Evolutionary conservation across 64 coral and sea anemone genomes (phyloP), one percentile per base, ranked within the genome.

Genomic region (Actinia equina): DNA sequence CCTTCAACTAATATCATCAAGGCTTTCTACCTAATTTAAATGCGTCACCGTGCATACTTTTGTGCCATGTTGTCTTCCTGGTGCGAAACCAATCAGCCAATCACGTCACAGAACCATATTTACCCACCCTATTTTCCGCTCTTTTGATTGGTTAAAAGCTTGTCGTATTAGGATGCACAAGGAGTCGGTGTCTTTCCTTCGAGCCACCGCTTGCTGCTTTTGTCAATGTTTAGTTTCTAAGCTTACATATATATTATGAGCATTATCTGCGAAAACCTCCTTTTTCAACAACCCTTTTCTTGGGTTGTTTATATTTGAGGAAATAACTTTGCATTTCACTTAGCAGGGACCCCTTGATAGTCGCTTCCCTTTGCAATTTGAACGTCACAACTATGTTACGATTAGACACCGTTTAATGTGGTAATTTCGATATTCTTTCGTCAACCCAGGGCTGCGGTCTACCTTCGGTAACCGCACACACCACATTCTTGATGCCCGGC

Each of bases 141-240:
- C 5, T 13, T 85, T 58, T 85, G 83, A 85, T 85, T 85, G 83
- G 83, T 12, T 85, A 85, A 85, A 9, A 85, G 52, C 43, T 52
- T 85, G 83, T 60, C 59, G 30, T 42, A 85, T 85, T 85, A 57
- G 59, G 26, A 85, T 58, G 83, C 83, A 85, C 27, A 85, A 60
- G 83, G 78, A 74, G 69, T 74, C 69, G 69, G 26, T 74, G 26
- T n/a, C 69, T 74, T 74, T 10, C 69, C 69, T 30, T 74, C 69
- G 42, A 74, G n/a, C 27, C 25, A 6, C 52, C 83, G 83, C 83
- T 59, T 56, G 9, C 59, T 62, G 78, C 83, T 30, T 74, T 85
- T 59, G 83, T 85, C 52, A 85, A 85, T 85, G 83, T 85, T 85
- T 85, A 53, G 83, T 63, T 63, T 85, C 52, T 85, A 85, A 85